Evolutionary conservation across 2,113 vertebrate species (phyloP), one percentile per base, ranked within the genome.

Genomic region (Holacanthus passer): DNA sequence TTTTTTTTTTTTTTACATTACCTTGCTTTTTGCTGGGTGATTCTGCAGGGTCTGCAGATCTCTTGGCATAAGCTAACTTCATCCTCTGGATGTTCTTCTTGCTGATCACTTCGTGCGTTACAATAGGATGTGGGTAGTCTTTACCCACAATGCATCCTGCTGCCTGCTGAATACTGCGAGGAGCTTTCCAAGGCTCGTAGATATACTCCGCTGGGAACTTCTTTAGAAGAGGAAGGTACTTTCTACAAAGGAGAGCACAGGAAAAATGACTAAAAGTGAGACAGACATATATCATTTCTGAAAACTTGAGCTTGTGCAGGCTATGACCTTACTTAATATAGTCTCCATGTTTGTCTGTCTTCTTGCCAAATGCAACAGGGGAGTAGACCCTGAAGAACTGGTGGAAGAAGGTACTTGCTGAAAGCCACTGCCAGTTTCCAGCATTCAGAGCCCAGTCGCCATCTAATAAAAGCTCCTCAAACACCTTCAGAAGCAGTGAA

Each of bases 121-220:
- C 87, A 1, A 93, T 92, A 3, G 95, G 94, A 35, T 0, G 55
- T 0, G 95, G 96, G 53, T 95, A 95, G 81, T 96, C 94, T 86
- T 89, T 93, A 69, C 94, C 96, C 81, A 96, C 92, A 81, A 96
- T 91, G 79, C 95, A 96, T 56, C 95, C 93, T 53, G 94, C 95
- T 62, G 64, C 85, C 84, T 95, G 88, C 82, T 96, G 95, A 58
- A 95, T 0, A 3, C 94, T 93, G 29, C 4, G 74, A 0, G 94
- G 94, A 0, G 94, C 93, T 86, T 95, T 96, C 96, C 95, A 96
- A 5, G 95, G 95, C 73, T 96, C 95, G 0, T 96, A 95, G 69
- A 96, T 95, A 47, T 96, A 94, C 47, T 92, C 2, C 0, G 87
- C 16, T 0, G 96, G 94, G 69, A 95, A 94, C 82, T 94, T 94